Percentiles rank a stretch among this genome's conserved stretches.
Evolutionary conservation across 2,797 vertebrate species (phyloP).

Genomic region (Trachops cirrhosus): DNA sequence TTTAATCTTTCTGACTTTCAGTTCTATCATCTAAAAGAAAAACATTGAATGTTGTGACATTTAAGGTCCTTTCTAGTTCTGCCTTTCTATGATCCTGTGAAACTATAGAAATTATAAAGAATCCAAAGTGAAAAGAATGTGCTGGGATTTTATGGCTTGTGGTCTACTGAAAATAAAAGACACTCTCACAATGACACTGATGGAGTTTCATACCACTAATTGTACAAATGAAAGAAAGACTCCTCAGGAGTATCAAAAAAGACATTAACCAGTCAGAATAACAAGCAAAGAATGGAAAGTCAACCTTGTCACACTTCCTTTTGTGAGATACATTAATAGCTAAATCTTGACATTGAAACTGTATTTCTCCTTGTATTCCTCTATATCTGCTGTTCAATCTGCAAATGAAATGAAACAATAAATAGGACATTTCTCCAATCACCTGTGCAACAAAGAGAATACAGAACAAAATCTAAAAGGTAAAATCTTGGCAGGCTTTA

Average conservation of each 20-base stretch:
- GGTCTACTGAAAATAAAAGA: constrained; percentile 16
- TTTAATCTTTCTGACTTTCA: not conserved
- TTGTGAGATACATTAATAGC: not conserved
- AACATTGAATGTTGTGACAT: not conserved
- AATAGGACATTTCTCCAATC: not conserved
- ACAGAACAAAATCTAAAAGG: constrained; percentile 3
- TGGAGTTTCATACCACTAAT: not conserved
- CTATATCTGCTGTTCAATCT: constrained; percentile 7
- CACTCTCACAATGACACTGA: not conserved
- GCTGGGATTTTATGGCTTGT: not conserved
- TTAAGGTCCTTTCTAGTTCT: not conserved
- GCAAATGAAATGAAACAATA: constrained; percentile 36
- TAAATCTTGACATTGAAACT: constrained; percentile 19
- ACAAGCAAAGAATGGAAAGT: not conserved
- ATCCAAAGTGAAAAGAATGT: not conserved
- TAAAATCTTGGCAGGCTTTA: not conserved
- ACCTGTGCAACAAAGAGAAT: not conserved
- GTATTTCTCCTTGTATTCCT: not conserved
- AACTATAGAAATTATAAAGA: not conserved
- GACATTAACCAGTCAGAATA: constrained; percentile 7
- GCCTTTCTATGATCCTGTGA: not conserved
- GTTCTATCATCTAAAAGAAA: not conserved
- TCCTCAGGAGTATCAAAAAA: not conserved
- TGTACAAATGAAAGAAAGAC: not conserved
- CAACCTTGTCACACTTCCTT: not conserved